Conservation (phyloP, 2,113 vertebrate genomes). For the Fregata magnificens region DNA sequence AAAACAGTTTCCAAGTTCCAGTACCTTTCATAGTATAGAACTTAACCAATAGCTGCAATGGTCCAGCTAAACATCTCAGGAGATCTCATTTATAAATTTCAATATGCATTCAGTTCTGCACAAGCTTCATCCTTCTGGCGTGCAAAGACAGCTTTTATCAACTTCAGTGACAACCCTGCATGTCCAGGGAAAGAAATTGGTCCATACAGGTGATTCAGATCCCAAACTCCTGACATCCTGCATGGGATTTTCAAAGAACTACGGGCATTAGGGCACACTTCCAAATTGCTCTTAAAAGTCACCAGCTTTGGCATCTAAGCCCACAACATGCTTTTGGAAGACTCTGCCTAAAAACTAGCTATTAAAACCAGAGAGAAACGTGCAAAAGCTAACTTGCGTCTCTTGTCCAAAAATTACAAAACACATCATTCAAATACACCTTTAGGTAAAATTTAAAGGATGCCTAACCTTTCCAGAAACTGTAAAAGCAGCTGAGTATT, state of each 20-base stretch:
- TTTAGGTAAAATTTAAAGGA: slow-evolving; percentile 12
- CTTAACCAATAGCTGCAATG: background rate
- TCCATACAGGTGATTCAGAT: background rate
- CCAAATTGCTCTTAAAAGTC: background rate
- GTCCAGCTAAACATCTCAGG: background rate
- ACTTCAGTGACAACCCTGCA: background rate
- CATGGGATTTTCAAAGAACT: background rate
- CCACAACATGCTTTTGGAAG: background rate
- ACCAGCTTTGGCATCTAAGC: background rate
- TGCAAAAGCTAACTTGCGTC: background rate
- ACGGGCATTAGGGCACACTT: background rate
- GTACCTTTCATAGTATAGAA: background rate
- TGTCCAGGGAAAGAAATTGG: background rate
- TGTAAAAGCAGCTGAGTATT: slow-evolving; percentile 13
- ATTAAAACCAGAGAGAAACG: background rate
- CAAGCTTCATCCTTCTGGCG: background rate
- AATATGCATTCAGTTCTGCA: background rate
- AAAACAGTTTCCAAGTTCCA: background rate
- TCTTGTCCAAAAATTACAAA: slow-evolving; percentile 41
- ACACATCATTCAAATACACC: background rate
- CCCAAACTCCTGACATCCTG: background rate
- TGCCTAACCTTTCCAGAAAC: slow-evolving; percentile 22
- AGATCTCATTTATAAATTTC: background rate
- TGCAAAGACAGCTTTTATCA: background rate
- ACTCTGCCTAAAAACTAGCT: background rate